Percentiles rank a stretch among this genome's conserved stretches.
Evolutionary conservation across 2,797 vertebrate species (phyloP).

Genomic region (Vultur gryphus): DNA sequence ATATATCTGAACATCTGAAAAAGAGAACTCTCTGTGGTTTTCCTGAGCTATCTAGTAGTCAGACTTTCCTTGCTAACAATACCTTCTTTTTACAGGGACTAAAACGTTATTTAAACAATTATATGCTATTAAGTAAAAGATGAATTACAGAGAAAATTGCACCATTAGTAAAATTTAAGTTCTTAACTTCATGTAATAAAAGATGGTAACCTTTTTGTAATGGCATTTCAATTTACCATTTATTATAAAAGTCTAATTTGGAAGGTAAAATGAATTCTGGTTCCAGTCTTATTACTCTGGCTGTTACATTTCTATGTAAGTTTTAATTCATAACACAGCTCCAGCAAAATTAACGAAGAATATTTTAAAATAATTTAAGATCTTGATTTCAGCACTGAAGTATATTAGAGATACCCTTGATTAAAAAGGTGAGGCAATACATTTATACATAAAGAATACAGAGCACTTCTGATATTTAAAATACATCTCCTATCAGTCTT

Average conservation of each 20-base stretch:
- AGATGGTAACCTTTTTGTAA: slow-evolving; percentile 61
- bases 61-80: slow-evolving; percentile 39
- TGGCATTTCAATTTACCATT: slow-evolving; percentile 65
- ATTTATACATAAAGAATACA: background rate
- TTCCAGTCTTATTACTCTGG: slow-evolving; percentile 9
- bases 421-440: background rate
- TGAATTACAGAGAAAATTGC: slow-evolving; percentile 68
- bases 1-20: background rate
- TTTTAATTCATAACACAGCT: slow-evolving; percentile 19
- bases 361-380: background rate
- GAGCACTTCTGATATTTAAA: background rate
- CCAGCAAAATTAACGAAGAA: slow-evolving; percentile 21
- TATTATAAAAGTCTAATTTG: slow-evolving; percentile 58
- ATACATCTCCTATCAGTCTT: background rate
- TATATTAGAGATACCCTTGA: background rate
- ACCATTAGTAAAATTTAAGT: slow-evolving; percentile 73
- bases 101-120: slow-evolving; percentile 70
- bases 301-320: background rate
- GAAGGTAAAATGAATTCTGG: slow-evolving; percentile 56
- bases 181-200: slow-evolving; percentile 64
- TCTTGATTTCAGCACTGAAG: background rate
- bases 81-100: slow-evolving; percentile 35
- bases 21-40: background rate
- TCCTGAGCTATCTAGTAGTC: background rate
- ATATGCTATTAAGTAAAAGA: slow-evolving; percentile 68